Conservation (phyloP, 2,888 invertebrate genomes). For the Caenorhabditis parvicauda region DNA sequence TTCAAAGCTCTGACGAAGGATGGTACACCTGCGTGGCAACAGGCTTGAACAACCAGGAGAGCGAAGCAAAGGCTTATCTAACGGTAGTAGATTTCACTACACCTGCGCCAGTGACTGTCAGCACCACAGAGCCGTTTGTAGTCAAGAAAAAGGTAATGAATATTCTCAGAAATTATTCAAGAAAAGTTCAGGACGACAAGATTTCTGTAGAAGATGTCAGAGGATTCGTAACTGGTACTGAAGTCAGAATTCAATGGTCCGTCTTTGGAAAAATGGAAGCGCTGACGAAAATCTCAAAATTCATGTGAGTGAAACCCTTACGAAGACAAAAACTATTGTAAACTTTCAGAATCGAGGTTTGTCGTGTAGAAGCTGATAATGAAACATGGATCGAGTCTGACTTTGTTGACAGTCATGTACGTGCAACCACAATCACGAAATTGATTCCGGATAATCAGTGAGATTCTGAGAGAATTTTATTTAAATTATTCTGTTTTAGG, state of each 20-base stretch:
- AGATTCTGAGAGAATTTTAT: conserved; percentile 5
- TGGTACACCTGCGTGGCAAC: conserved; percentile 49
- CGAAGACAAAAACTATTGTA: neutral
- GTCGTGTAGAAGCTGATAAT: conserved; percentile 14
- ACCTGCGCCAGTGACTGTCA: conserved; percentile 7
- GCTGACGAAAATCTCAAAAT: conserved; percentile 27
- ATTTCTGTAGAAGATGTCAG: conserved; percentile 31
- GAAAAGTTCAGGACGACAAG: conserved; percentile 13
- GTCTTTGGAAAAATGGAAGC: conserved; percentile 31
- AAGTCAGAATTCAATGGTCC: conserved; percentile 41
- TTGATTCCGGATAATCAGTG: conserved; percentile 37
- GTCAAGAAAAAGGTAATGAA: conserved; percentile 16
- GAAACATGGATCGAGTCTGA: conserved; percentile 40
- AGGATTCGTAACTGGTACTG: conserved; percentile 40
- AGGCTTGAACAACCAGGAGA: conserved; percentile 12
- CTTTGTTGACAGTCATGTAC: conserved; percentile 42
- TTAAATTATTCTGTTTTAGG: conserved; percentile 16
- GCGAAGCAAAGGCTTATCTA: conserved; percentile 30
- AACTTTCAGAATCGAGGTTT: conserved; percentile 28
- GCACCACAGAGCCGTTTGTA: conserved; percentile 33
- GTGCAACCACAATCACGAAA: conserved; percentile 46
- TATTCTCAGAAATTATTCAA: neutral
- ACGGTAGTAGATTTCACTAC: conserved; percentile 22
- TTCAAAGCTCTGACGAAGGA: conserved; percentile 39
- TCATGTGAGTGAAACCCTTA: conserved; percentile 13